Conservation (phyloP, 1,140 invertebrate genomes). For the Cydia pomonella region DNA sequence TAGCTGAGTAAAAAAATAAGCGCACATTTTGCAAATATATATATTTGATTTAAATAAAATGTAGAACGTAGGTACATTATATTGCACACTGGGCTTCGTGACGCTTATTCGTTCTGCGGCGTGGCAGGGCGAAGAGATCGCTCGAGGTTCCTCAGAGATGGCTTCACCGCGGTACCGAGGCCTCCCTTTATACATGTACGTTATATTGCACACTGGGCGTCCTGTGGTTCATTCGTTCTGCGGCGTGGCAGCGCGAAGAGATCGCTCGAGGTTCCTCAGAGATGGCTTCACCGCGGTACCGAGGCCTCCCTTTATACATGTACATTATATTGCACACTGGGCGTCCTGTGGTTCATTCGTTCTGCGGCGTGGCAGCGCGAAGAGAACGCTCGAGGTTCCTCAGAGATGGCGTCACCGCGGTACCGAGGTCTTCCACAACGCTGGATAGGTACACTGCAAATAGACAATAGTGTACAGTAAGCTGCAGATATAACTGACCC, state of each 20-base stretch:
- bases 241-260: constrained; percentile 55
- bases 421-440: constrained; percentile 68
- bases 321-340: constrained; percentile 7
- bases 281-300: constrained; percentile 64
- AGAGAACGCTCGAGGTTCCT: constrained; percentile 65
- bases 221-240: constrained; percentile 42
- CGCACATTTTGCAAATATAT: too few relatives aligned
- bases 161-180: too few relatives aligned
- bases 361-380: constrained; percentile 51
- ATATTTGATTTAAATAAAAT: too few relatives aligned
- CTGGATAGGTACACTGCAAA: constrained; percentile 66
- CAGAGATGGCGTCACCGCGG: constrained; percentile 59
- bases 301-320: constrained; percentile 51
- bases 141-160: too few relatives aligned
- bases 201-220: too few relatives aligned
- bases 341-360: constrained; percentile 37
- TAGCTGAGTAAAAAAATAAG: too few relatives aligned
- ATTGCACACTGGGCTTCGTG: too few relatives aligned
- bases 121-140: too few relatives aligned
- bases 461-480: constrained; percentile 31
- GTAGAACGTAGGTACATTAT: too few relatives aligned
- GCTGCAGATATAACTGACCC: too few relatives aligned
- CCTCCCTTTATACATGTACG: too few relatives aligned
- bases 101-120: too few relatives aligned
- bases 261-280: constrained; percentile 63